Evolutionary conservation across 1,140 invertebrate genomes (phyloP), one percentile per base, ranked within the genome.

Genomic region (Berghia stephanieae): DNA sequence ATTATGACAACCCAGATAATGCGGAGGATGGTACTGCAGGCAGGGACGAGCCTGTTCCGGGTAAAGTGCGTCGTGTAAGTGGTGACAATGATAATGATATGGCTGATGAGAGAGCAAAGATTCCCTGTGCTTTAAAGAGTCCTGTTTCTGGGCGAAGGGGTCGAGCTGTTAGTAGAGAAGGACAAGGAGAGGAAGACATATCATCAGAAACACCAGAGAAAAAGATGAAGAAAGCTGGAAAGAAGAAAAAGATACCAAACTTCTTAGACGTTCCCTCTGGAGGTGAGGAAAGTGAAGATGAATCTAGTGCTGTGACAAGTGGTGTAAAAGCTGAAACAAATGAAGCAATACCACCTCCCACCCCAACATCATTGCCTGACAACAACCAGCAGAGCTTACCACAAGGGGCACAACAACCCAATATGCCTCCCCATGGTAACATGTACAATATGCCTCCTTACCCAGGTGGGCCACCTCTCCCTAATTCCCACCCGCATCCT

Each of bases 221-320:
- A 24, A 3, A 66, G 27, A 63, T 13, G 38, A 10, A 40, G 27
- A 6, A 31, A 10, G 66, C 5, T 44, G 72, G 57, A 4, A 76
- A 76, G 43, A 76, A 68, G 24, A 67, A 68, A 43, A 76, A 66
- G 10, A 44, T 76, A 21, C 74, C 74, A 13, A 76, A 76, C 44
- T 76, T 76, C 36, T 43, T 76, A 31, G 74, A 68, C 55, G 74
- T 76, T 2, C 60, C 60, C 13, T 66, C 57, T n/a, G 74, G 74
- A 66, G 69, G 43, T 8, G 74, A 76, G 55, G 74, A 76, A 10
- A 60, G 55, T 68, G 63, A 72, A 52, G 70, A 72, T 18, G 42
- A 71, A 34, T 46, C 13, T 31, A 24, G 21, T 31, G 43, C 44
- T 71, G 36, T 18, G 36, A 67, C 38, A 67, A 40, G 42, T 36